These are phyloP conservation scores for Brachystomella parvula DNA, from an alignment of 1,140 invertebrate species.

Conservation along the genomic window DNA sequence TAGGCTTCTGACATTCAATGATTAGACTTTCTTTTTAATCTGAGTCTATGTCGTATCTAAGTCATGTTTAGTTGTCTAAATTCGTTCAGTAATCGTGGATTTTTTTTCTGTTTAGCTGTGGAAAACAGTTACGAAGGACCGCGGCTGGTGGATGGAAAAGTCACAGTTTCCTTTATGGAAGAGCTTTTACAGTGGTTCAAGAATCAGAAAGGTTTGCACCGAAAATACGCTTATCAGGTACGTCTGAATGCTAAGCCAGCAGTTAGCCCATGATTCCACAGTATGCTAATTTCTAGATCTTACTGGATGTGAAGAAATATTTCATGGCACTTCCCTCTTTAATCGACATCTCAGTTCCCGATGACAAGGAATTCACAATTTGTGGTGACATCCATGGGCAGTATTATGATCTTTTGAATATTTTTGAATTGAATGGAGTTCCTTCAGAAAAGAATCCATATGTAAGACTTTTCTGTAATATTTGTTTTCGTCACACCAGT, in stretches of 20 bases:
- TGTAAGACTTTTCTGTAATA: conserved; percentile 50
- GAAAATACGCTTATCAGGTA: conserved; percentile 96
- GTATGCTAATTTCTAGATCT: conserved; percentile 60
- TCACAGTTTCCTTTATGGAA: conserved; percentile 73
- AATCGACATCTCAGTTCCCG: conserved; percentile 78
- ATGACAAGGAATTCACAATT: conserved; percentile 90
- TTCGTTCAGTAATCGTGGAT: conserved; percentile 10
- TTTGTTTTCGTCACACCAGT: no score
- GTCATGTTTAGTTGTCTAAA: conserved; percentile 1
- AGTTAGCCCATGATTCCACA: neutral
- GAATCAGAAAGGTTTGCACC: conserved; percentile 85
- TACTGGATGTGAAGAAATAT: conserved; percentile 79
- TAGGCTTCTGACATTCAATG: conserved; percentile 32
- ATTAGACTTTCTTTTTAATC: conserved; percentile 4
- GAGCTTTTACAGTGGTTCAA: conserved; percentile 86
- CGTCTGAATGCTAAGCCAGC: conserved; percentile 5
- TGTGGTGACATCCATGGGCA: conserved; percentile 99
- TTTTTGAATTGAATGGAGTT: conserved; percentile 92
- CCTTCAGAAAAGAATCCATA: conserved; percentile 94
- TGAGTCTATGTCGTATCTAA: neutral
- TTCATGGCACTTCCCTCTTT: conserved; percentile 78
- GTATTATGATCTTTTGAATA: conserved; percentile 96
- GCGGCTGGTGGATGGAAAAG: conserved; percentile 67
- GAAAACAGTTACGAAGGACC: conserved; percentile 93
- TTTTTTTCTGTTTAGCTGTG: conserved; percentile 57